These are phyloP conservation scores for Ctenicera cuprea DNA, from an alignment of 2,888 invertebrate species.

Conservation along the genomic window DNA sequence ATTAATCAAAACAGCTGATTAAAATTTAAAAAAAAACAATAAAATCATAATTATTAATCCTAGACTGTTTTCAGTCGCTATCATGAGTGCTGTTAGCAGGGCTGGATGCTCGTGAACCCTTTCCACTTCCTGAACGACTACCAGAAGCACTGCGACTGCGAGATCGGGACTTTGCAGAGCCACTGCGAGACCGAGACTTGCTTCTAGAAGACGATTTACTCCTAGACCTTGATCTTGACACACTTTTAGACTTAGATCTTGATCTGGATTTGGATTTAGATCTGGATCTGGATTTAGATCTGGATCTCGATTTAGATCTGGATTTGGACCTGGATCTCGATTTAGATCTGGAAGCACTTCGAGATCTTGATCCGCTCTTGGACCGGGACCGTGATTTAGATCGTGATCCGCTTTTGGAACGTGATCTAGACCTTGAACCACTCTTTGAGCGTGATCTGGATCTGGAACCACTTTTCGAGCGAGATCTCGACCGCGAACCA, in stretches of 20 bases:
- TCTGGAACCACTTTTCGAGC: conserved; percentile 59
- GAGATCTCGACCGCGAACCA: conserved; percentile 67
- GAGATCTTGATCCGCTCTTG: conserved; percentile 66
- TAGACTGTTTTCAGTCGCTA: conserved; percentile 32
- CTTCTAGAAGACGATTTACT: conserved; percentile 53
- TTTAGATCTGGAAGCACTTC: conserved; percentile 70
- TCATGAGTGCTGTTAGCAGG: conserved; percentile 45
- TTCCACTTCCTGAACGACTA: conserved; percentile 44
- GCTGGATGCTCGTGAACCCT: conserved; percentile 50
- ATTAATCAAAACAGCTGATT: no score
- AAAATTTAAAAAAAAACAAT: background rate
- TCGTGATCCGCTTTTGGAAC: conserved; percentile 69
- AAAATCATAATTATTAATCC: background rate
- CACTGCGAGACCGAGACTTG: no score
- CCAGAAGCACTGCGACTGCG: conserved; percentile 52
- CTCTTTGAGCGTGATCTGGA: conserved; percentile 63
- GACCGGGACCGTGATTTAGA: conserved; percentile 70
- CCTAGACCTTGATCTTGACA: conserved; percentile 64
- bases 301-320: conserved; percentile 65
- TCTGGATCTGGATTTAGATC: conserved; percentile 58
- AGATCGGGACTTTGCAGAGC: conserved; percentile 50
- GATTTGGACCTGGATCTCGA: conserved; percentile 66
- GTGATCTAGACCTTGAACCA: conserved; percentile 66
- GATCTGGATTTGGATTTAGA: conserved; percentile 57
- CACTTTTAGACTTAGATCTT: conserved; percentile 64